phyloP scores from a whole-genome alignment of 2,888 invertebrate genomes.

The Tachina fera region DNA sequence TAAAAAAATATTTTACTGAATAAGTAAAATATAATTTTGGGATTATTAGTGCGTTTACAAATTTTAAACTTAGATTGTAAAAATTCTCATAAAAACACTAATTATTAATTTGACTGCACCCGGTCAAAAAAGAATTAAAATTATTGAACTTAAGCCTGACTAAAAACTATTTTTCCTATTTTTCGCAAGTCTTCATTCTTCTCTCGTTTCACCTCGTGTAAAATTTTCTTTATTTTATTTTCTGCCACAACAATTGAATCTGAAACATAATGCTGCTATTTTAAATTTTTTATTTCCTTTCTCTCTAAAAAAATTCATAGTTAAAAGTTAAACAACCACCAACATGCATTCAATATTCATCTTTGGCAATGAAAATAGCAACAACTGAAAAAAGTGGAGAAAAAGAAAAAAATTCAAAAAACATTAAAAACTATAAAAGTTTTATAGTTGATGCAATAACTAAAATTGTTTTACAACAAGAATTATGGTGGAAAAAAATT shows the following conservation, averaged over 20 bases:
- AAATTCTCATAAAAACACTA: too few species aligned
- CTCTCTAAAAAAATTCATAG: conserved; percentile 11
- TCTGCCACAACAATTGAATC: neutral
- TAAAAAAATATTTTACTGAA: too few species aligned
- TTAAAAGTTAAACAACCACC: conserved; percentile 57
- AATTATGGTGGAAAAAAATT: neutral
- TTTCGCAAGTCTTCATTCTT: too few species aligned
- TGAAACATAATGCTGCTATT: conserved; percentile 26
- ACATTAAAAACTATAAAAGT: conserved; percentile 58
- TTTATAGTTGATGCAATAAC: conserved; percentile 43
- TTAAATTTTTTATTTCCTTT: neutral
- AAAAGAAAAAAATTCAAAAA: conserved; percentile 20
- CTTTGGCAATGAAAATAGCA: conserved; percentile 39
- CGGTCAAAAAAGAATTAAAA: too few species aligned
- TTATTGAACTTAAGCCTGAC: too few species aligned
- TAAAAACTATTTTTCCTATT: too few species aligned
- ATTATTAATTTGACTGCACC: too few species aligned
- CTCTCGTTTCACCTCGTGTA: neutral
- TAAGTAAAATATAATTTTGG: too few species aligned
- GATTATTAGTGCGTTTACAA: too few species aligned
- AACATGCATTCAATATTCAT: conserved; percentile 66
- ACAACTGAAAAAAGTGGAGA: neutral
- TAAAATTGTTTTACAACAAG: conserved; percentile 46
- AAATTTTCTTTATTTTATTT: neutral
- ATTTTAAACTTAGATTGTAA: too few species aligned